Evolutionary conservation across 2,797 vertebrate species (phyloP).

Genomic region (Takifugu ocellatus): DNA sequence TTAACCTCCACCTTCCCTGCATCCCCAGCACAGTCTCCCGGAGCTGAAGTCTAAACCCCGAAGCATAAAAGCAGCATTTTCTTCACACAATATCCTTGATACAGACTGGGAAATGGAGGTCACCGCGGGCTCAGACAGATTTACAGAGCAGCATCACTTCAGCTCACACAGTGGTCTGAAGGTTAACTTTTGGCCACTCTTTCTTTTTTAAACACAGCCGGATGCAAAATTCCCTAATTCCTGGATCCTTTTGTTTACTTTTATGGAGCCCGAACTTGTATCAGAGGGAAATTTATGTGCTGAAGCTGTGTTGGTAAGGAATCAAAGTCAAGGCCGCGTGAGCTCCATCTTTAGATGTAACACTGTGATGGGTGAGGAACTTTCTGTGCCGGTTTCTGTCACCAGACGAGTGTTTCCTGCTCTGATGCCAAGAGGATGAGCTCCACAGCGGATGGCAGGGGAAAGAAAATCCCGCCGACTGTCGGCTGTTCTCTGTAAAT

Average conservation of each 20-base stretch:
- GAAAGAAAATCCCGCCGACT: too few relatives aligned
- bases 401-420: conserved; percentile 2
- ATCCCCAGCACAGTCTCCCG: conserved; percentile 8
- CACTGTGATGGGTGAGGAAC: background rate
- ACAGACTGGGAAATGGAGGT: conserved; percentile 49
- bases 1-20: conserved; percentile 17
- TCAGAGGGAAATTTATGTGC: background rate
- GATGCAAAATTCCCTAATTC: background rate
- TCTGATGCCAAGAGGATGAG: background rate
- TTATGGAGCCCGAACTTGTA: background rate
- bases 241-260: background rate
- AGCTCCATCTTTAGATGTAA: background rate
- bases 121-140: conserved; percentile 35
- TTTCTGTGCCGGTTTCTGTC: background rate
- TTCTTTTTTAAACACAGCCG: conserved; percentile 4
- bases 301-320: background rate
- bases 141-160: conserved; percentile 21
- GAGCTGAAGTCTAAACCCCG: conserved; percentile 19
- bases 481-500: conserved; percentile 6
- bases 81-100: conserved; percentile 34
- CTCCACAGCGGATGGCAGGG: conserved; percentile 13
- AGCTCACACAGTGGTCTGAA: conserved; percentile 15
- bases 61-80: conserved; percentile 39
- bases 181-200: conserved; percentile 15
- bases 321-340: background rate